Percentiles rank a stretch among this genome's conserved stretches.
Conservation (phyloP, 2,113 vertebrate species). For the Colaptes auratus region DNA sequence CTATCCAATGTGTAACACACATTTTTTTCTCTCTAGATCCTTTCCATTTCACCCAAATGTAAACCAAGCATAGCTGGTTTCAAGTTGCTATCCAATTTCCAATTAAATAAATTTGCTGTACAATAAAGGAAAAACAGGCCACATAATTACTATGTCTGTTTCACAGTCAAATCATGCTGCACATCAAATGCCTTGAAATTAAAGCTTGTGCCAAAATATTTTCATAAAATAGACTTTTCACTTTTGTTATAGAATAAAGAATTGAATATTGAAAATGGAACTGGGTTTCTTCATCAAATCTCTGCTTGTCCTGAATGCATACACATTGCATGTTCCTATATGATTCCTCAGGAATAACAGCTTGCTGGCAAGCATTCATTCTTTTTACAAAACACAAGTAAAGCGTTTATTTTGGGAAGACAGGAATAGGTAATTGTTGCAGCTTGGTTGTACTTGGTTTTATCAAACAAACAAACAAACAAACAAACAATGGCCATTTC, state of each 20-base stretch:
- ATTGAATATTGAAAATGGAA: background rate
- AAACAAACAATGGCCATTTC: background rate
- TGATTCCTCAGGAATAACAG: background rate
- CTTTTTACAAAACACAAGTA: background rate
- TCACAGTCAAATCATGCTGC: constrained; percentile 16
- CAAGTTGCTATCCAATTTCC: constrained; percentile 14
- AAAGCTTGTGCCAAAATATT: constrained; percentile 36
- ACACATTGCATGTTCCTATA: background rate
- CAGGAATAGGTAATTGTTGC: background rate
- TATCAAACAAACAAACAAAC: background rate
- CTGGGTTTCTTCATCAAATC: background rate
- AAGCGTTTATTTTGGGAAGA: background rate
- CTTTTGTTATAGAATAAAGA: background rate
- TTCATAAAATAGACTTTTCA: constrained; percentile 16
- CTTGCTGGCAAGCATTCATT: background rate
- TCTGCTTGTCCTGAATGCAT: background rate
- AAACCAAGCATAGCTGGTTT: background rate
- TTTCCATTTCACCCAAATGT: background rate
- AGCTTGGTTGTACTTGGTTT: background rate
- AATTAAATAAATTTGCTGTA: constrained; percentile 9
- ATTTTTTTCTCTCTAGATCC: background rate
- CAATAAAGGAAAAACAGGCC: background rate
- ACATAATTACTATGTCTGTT: constrained; percentile 40
- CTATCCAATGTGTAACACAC: background rate
- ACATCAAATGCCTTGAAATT: constrained; percentile 49